Evolutionary conservation across 2,797 vertebrate species (phyloP), one percentile per base, ranked within the genome.

Genomic region (Poeciliopsis infans): DNA sequence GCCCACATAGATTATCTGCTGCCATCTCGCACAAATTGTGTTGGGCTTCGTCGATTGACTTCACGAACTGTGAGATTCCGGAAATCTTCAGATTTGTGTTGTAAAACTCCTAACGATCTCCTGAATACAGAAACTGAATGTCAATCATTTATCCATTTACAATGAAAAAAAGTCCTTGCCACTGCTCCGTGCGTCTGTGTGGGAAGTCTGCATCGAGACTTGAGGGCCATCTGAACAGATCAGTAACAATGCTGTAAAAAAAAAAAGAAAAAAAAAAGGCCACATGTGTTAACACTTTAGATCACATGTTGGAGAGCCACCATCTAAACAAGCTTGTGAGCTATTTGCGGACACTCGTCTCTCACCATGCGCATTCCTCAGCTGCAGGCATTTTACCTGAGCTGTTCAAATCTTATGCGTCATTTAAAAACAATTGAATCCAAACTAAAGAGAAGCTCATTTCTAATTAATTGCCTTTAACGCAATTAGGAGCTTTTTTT

Each of bases 281-380:
- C 90, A 91, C 93, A 94, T 90, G 87, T 94, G 93, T 91, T 91
- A 94, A 88, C 93, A 93, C 90, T 94, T 94, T 91, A 78, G 77
- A 82, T 91, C 91, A 90, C 84, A 92, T 93, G 92, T 93, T 88
- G 78, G 77, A 90, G 92, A 82, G 89, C 88, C 91, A 90, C 84
- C 86, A 81, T 88, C 82, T 80, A 39, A 88, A 74, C 85, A 87
- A 55, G 71, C 89, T 86, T 66, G 78, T 51, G 72, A 85, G 88
- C 79, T 93, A 90, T 91, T 92, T 89, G 84, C 20, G 49, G 89
- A 87, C 85, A 75, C 88, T 25, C 36, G 8, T 89, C 82, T 82
- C 83, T 71, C 74, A 74, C 74, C 18, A 36, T 79, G 71, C 69
- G 66, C 64, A 46, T 31, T 78, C 70, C 64, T 68, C 25, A 10